Evolutionary conservation across 2,888 invertebrate genomes (phyloP).

Genomic region (Acanthoscelides obtectus): DNA sequence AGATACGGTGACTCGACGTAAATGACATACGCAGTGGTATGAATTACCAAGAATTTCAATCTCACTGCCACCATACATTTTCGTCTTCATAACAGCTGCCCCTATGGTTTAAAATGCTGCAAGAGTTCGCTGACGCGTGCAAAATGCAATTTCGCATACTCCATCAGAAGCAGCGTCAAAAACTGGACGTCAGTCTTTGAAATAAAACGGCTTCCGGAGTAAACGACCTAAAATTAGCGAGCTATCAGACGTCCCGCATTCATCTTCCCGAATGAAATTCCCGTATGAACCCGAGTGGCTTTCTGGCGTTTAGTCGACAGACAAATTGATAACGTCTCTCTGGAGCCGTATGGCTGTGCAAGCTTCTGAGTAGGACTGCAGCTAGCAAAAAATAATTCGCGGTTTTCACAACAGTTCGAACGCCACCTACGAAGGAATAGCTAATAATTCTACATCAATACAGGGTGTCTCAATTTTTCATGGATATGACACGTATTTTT

Average conservation of each 20-base stretch:
- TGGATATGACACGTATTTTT: no score
- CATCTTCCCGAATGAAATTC: not conserved
- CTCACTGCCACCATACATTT: no score
- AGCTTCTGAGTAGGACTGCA: no score
- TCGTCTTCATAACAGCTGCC: not conserved
- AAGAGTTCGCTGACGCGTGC: not conserved
- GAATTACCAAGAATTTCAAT: no score
- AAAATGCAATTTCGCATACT: not conserved
- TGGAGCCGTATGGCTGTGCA: not conserved
- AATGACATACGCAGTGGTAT: no score
- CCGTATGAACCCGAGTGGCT: not conserved
- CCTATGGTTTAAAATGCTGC: not conserved
- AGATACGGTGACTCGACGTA: no score
- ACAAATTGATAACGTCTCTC: not conserved
- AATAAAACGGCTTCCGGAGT: not conserved
- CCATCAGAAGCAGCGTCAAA: not conserved
- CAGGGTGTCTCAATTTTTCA: no score
- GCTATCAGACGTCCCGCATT: not conserved
- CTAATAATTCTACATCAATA: no score
- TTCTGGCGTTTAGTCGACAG: not conserved
- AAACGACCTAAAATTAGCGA: not conserved
- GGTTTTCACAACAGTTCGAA: no score
- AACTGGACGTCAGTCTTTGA: not conserved
- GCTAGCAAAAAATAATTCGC: no score
- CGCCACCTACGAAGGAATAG: no score